Evolutionary conservation across 2,113 vertebrate species (phyloP).

Genomic region (Sprattus sprattus): DNA sequence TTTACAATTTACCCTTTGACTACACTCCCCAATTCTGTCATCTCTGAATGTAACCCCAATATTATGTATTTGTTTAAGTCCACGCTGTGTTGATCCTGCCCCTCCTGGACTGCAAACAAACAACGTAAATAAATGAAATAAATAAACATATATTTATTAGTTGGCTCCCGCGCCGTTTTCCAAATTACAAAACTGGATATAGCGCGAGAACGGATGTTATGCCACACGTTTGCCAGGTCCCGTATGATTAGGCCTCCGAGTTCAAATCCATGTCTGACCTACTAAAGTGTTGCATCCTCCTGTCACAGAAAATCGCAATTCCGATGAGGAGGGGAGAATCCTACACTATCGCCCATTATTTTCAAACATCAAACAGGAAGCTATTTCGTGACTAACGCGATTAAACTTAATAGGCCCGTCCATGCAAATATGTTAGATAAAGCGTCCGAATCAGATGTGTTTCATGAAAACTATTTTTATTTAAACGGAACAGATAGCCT

Average conservation of each 20-base stretch:
- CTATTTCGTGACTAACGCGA: neutral
- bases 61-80: neutral
- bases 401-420: neutral
- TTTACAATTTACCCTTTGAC: neutral
- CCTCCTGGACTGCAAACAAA: neutral
- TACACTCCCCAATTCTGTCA: neutral
- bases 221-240: neutral
- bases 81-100: neutral
- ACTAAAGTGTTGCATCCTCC: neutral
- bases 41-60: neutral
- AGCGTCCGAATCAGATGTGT: no score
- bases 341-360: neutral
- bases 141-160: neutral
- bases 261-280: neutral
- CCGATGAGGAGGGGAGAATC: neutral
- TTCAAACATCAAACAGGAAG: neutral
- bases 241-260: neutral
- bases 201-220: neutral
- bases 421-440: neutral
- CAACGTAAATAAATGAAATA: neutral
- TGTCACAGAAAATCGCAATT: neutral
- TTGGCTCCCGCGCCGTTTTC: constrained; percentile 1
- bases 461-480: no score
- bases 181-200: neutral
- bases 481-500: no score